These are phyloP conservation scores for Chirona hameri DNA, from an alignment of 2,888 invertebrate genomes.

Conservation along the genomic window DNA sequence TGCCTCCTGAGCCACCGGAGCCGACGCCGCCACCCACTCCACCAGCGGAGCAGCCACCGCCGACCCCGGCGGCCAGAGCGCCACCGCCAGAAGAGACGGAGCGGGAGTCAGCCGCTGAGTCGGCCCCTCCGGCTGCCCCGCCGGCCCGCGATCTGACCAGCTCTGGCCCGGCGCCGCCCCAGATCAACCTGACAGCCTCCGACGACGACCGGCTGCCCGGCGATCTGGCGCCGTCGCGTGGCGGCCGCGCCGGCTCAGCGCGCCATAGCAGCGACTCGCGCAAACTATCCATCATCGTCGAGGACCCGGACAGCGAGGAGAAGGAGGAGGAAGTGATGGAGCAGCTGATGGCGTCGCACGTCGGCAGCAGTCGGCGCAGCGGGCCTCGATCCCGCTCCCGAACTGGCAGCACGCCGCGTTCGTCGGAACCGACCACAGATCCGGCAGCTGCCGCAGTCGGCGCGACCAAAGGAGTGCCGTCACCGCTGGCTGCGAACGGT, in stretches of 20 bases:
- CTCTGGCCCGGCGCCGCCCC: background rate
- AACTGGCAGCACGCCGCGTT: background rate
- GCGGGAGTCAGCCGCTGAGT: background rate
- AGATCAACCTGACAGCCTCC: background rate
- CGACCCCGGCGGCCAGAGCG: too few relatives aligned
- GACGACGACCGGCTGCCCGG: background rate
- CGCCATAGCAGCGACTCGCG: background rate
- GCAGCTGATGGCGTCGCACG: background rate
- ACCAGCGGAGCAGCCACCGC: background rate
- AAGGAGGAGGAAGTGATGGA: background rate
- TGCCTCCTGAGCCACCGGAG: background rate
- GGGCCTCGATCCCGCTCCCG: too few relatives aligned
- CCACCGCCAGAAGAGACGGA: background rate
- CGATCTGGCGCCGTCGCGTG: background rate
- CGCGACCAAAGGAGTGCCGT: background rate
- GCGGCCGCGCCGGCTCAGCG: background rate
- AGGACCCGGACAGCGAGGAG: constrained; percentile 23
- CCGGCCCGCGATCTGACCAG: too few relatives aligned
- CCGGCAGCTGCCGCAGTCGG: background rate
- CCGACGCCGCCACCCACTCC: background rate
- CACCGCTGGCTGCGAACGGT: background rate
- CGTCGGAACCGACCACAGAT: background rate
- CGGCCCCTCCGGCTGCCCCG: background rate
- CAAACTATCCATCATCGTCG: background rate
- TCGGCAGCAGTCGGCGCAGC: background rate